Base-by-base conservation (phyloP, 1,140 invertebrate genomes). In the Psix sp. region DNA sequence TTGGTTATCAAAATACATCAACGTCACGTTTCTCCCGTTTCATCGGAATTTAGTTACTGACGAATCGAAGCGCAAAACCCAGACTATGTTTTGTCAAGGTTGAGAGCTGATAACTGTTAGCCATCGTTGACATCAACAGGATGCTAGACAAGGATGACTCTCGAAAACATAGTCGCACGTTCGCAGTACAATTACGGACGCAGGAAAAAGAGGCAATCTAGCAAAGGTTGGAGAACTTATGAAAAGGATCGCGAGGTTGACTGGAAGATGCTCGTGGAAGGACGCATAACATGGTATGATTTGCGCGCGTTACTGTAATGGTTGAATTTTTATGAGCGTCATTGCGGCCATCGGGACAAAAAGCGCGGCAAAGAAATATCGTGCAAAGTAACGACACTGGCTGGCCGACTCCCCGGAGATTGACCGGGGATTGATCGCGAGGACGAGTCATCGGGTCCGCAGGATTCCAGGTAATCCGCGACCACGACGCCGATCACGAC, bases 381-480 rank as follows among this genome's bases (percentile, higher is more conserved):
- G 73, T 80, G 33, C 71, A 76, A 82, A 80, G 59, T 82, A 82
- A 82, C 76, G 80, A 82, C 77, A 81, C 67, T 70, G 75, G 59
- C 66, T 63, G 42, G 49, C 48, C 63, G 46, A 71, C 67, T 81
- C 77, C 76, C 76, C 62, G 70, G 78, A 78, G 79, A 80, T 70
- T 49, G 71, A 80, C 68, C 54, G 66, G 45, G 15, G n/a, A 39
- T 38, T 74, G 72, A 52, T 78, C 68, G 75, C 57, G 73, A n/a
- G 76, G 68, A 78, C 78, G 79, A 81, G 74, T 83, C 77, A 82
- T 80, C 77, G 76, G 78, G 71, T 78, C 73, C 67, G 63, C 68
- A 40, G 65, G 76, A 82, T 85, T 83, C 81, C 79, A 51, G 77
- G 82, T 85, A 84, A 68, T 63, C 35, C 48, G 36, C 46, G 59